These are phyloP conservation scores for Pyrocephalus nanus DNA, from an alignment of 2,797 vertebrate genomes.

Conservation along the genomic window DNA sequence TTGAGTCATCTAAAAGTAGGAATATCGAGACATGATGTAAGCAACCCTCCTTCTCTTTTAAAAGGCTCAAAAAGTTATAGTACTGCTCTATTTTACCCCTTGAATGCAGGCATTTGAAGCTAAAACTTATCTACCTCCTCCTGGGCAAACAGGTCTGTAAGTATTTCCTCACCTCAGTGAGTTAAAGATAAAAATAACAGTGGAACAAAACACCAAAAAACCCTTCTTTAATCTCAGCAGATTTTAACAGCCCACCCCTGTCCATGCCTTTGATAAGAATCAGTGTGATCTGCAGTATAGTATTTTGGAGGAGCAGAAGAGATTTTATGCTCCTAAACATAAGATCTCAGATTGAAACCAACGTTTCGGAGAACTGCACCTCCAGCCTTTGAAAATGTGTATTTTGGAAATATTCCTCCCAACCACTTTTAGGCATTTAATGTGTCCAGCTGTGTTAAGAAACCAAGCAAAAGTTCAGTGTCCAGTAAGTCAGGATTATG, in stretches of 20 bases:
- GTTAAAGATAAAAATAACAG: not conserved
- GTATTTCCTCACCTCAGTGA: not conserved
- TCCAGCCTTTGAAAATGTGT: slow-evolving; percentile 16
- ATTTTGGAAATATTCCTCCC: slow-evolving; percentile 22
- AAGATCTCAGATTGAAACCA: not conserved
- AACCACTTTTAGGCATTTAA: not conserved
- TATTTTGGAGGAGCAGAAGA: not conserved
- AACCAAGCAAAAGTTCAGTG: slow-evolving; percentile 28
- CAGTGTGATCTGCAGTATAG: not conserved
- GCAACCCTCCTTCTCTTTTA: not conserved
- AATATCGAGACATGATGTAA: not conserved
- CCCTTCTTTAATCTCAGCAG: not conserved
- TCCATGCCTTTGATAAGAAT: not conserved
- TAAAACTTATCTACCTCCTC: not conserved
- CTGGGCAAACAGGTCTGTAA: not conserved
- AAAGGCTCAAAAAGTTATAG: not conserved
- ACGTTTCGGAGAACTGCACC: not conserved
- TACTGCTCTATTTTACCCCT: not conserved
- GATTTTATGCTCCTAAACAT: not conserved
- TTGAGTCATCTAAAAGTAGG: not conserved
- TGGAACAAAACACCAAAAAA: not conserved
- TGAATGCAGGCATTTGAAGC: not conserved
- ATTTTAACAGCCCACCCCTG: not conserved
- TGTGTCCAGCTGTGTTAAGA: slow-evolving; percentile 10
- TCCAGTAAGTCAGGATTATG: slow-evolving; percentile 47